A percentile compares a stretch with the other conserved stretches of the same genome.
Conservation (phyloP, 2,797 vertebrate genomes). For the Betta splendens region DNA sequence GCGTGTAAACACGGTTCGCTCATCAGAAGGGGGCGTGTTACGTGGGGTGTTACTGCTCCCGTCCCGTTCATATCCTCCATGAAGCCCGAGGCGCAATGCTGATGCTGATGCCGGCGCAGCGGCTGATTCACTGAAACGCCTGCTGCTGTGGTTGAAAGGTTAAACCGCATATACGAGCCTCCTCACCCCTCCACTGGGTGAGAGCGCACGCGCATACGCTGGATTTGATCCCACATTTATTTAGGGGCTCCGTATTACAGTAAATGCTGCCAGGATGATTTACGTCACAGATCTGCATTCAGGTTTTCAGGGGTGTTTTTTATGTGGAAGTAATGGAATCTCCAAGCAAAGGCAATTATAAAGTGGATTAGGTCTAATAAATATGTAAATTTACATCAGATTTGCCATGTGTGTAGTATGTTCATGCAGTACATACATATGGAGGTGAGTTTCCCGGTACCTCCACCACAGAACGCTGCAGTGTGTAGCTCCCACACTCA, state of each 20-base stretch:
- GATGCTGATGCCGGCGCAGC: conserved; percentile 27
- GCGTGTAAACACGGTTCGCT: neutral
- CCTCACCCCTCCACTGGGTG: conserved; percentile 36
- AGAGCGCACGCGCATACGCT: conserved; percentile 17
- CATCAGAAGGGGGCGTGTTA: conserved; percentile 1
- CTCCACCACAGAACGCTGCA: conserved; percentile 13
- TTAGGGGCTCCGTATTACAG: conserved; percentile 9
- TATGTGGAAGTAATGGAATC: conserved; percentile 4
- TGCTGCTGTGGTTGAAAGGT: conserved; percentile 42
- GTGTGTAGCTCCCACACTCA: conserved; percentile 31
- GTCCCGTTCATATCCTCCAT: conserved; percentile 13
- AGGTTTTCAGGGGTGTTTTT: neutral
- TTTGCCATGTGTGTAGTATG: no score
- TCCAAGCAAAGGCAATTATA: neutral
- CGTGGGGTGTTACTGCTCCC: conserved; percentile 17
- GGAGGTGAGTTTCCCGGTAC: conserved; percentile 2
- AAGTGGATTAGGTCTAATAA: neutral
- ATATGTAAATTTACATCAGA: conserved; percentile 3
- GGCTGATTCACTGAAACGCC: conserved; percentile 31
- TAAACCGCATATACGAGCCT: conserved; percentile 35
- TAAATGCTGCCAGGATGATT: conserved; percentile 9
- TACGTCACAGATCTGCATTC: no score
- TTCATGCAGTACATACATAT: neutral
- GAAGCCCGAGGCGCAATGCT: conserved; percentile 26
- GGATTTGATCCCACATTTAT: conserved; percentile 18